A percentile compares a stretch with the other conserved stretches of the same genome.
Evolutionary conservation across 2,113 vertebrate species (phyloP).

Genomic region (Cyprinus carpio): DNA sequence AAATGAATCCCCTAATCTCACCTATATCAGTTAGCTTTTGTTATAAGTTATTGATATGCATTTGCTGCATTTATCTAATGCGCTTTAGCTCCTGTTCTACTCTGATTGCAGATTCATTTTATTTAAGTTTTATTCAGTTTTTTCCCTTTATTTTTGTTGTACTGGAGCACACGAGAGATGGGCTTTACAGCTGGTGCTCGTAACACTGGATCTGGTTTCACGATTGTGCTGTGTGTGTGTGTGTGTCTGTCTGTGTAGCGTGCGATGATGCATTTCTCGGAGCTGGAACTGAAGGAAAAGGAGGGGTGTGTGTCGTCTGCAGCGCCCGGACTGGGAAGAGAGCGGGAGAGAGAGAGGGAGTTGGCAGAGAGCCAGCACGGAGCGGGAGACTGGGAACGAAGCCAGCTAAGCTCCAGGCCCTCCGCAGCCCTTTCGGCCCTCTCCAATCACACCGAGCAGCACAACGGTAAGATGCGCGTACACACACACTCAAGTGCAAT

Average conservation of each 20-base stretch:
- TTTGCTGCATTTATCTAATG: slow-evolving; percentile 13
- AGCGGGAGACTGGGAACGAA: slow-evolving; percentile 82
- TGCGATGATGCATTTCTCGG: slow-evolving; percentile 95
- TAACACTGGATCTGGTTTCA: slow-evolving; percentile 43
- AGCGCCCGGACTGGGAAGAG: slow-evolving; percentile 78
- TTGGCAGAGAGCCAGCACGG: slow-evolving; percentile 82
- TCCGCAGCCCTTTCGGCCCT: slow-evolving; percentile 35
- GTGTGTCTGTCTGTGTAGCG: slow-evolving; percentile 75
- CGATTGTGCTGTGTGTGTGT: slow-evolving; percentile 65
- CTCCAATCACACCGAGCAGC: slow-evolving; percentile 48
- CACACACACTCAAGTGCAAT: slow-evolving; percentile 21
- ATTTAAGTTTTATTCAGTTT: slow-evolving; percentile 9
- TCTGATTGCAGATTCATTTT: slow-evolving; percentile 28
- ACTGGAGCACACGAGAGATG: slow-evolving; percentile 13
- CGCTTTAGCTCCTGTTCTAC: slow-evolving; percentile 13
- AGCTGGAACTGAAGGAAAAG: slow-evolving; percentile 95
- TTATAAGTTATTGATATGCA: slow-evolving; percentile 24
- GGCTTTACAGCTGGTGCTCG: slow-evolving; percentile 38
- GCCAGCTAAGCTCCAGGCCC: slow-evolving; percentile 76
- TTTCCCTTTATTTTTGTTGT: slow-evolving; percentile 2
- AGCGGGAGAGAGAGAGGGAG: slow-evolving; percentile 83
- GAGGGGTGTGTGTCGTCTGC: slow-evolving; percentile 77
- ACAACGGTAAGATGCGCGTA: slow-evolving; percentile 64
- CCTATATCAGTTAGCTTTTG: slow-evolving; percentile 17
- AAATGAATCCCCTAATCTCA: slow-evolving; percentile 15